These are phyloP conservation scores for Ferdinandea cuprea DNA, from an alignment of 2,888 invertebrate genomes.

Conservation along the genomic window DNA sequence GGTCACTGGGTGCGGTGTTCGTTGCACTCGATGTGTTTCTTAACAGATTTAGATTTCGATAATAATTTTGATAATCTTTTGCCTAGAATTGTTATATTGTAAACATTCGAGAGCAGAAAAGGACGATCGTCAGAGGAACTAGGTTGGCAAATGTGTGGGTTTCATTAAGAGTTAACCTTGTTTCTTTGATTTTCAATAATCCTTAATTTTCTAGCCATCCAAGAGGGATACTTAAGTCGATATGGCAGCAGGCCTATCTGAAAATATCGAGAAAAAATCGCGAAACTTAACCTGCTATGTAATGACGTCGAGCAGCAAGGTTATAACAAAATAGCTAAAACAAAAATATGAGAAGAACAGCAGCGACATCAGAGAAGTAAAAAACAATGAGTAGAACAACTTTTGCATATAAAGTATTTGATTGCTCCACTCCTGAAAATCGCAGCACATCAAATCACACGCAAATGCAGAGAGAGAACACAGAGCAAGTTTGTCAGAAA, in stretches of 20 bases:
- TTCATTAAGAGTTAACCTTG: not conserved
- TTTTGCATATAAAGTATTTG: conserved; percentile 10
- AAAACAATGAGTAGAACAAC: conserved; percentile 34
- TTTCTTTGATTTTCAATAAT: not conserved
- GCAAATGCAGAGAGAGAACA: too few relatives aligned
- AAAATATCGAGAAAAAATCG: conserved; percentile 16
- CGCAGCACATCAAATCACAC: conserved; percentile 6
- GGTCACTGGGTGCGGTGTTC: too few relatives aligned
- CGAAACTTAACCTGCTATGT: conserved; percentile 32
- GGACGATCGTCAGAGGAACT: too few relatives aligned
- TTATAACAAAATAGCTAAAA: conserved; percentile 10
- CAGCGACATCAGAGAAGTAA: conserved; percentile 26
- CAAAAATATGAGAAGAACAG: conserved; percentile 34
- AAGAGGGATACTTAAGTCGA: not conserved
- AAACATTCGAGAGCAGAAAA: too few relatives aligned
- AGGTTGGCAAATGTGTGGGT: too few relatives aligned
- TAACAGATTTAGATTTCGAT: too few relatives aligned
- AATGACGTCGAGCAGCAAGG: conserved; percentile 27
- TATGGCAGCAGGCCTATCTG: conserved; percentile 1
- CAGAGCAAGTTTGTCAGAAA: too few relatives aligned
- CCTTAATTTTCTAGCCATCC: not conserved
- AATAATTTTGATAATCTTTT: too few relatives aligned
- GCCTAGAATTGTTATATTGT: too few relatives aligned
- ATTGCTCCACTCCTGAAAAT: conserved; percentile 24
- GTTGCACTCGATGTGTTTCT: too few relatives aligned